These are phyloP conservation scores for Pseudomyrmex concolor DNA, from an alignment of 1,140 invertebrate genomes.

Conservation along the genomic window DNA sequence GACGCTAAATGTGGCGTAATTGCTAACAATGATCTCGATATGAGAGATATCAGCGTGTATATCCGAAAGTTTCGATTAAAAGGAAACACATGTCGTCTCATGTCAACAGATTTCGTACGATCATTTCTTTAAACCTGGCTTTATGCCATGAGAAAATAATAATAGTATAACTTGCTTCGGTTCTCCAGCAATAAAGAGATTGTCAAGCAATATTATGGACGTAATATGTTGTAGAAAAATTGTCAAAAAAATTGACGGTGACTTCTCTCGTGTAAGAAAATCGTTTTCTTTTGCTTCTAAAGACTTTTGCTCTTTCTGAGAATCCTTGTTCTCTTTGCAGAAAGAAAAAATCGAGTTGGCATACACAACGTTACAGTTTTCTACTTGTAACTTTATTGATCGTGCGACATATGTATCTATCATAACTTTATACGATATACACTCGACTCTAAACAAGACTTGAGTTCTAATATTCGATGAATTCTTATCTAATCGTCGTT, in stretches of 20 bases:
- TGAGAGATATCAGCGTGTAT: not conserved
- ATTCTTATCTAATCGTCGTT: slow-evolving; percentile 32
- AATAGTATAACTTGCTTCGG: slow-evolving; percentile 70
- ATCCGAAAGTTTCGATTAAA: slow-evolving; percentile 6
- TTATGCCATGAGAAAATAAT: slow-evolving; percentile 75
- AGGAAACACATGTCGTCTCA: not conserved
- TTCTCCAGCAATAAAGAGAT: not conserved
- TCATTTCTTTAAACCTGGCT: slow-evolving; percentile 69
- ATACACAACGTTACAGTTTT: not conserved
- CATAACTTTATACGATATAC: not conserved
- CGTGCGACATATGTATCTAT: not conserved
- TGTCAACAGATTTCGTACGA: slow-evolving; percentile 57
- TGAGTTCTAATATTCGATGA: not conserved
- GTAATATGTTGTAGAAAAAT: not conserved
- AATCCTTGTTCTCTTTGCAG: not conserved
- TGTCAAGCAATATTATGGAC: not conserved
- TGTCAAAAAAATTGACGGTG: not conserved
- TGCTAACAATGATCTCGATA: not conserved
- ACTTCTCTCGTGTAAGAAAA: not conserved
- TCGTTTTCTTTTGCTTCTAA: not conserved
- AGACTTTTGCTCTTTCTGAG: not conserved
- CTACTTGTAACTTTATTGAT: slow-evolving; percentile 5
- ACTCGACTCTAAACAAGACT: not conserved
- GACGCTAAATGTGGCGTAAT: not conserved
- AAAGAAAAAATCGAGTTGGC: not conserved